phyloP scores from a whole-genome alignment of 2,113 vertebrate species.

The Columba janthina region DNA sequence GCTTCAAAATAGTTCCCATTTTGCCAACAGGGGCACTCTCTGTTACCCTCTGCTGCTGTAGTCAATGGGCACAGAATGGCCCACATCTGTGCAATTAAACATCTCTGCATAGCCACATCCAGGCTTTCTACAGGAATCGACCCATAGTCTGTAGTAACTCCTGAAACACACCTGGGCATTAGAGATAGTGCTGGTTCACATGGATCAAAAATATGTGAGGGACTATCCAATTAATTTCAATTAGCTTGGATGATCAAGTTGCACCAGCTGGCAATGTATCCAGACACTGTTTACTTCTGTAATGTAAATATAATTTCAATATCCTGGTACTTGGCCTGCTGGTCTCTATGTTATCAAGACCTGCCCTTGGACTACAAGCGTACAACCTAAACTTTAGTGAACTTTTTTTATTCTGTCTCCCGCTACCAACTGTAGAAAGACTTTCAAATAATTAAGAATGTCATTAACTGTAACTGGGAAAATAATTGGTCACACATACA shows the following conservation, averaged over 20 bases:
- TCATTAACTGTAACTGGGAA: background rate
- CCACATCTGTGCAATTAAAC: background rate
- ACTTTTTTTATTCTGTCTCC: background rate
- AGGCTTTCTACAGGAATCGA: background rate
- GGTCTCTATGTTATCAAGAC: background rate
- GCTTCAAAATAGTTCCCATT: background rate
- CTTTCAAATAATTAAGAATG: background rate
- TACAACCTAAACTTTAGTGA: background rate
- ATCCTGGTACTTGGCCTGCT: background rate
- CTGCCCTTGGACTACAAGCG: background rate
- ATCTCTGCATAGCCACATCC: background rate
- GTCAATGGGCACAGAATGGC: background rate
- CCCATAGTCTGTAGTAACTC: background rate
- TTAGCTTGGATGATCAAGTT: background rate
- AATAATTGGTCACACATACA: background rate
- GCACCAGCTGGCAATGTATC: background rate
- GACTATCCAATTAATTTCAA: background rate
- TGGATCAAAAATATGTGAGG: background rate
- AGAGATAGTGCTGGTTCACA: background rate
- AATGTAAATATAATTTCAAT: background rate
- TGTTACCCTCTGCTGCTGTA: background rate
- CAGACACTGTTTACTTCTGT: background rate
- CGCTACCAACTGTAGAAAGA: background rate
- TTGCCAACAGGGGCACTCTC: background rate
- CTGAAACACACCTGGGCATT: background rate